Evolutionary conservation across 2,797 vertebrate species (phyloP).

Genomic region (Tenualosa ilisha): DNA sequence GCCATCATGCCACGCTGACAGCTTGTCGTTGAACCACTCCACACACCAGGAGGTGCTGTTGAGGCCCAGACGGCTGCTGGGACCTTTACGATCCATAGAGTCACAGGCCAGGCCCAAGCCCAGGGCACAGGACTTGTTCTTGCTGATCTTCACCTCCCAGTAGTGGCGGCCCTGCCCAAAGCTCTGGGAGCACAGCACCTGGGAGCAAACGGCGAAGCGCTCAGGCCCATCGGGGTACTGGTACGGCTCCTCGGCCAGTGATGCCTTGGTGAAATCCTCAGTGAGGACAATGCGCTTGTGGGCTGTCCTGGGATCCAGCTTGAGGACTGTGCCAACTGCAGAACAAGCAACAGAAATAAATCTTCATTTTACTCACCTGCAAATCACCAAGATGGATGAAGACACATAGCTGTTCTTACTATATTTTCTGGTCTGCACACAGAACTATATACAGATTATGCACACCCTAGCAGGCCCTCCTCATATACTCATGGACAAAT

Average conservation of each 20-base stretch:
- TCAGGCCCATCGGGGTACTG: conserved; percentile 64
- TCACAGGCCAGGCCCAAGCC: conserved; percentile 78
- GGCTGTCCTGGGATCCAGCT: conserved; percentile 79
- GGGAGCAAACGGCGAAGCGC: conserved; percentile 83
- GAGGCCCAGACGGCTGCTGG: conserved; percentile 85
- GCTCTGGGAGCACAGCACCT: conserved; percentile 82
- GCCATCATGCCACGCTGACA: conserved; percentile 87
- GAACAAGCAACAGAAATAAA: neutral
- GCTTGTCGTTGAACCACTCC: conserved; percentile 87
- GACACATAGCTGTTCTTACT: too few species aligned
- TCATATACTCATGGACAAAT: too few species aligned
- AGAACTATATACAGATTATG: too few species aligned
- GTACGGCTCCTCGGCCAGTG: conserved; percentile 62
- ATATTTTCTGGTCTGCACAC: too few species aligned
- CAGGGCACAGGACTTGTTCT: conserved; percentile 81
- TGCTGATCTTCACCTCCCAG: conserved; percentile 88
- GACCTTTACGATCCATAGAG: conserved; percentile 81
- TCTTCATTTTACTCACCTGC: too few species aligned
- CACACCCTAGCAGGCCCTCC: too few species aligned
- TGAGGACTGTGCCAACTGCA: conserved; percentile 55
- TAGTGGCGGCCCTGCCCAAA: conserved; percentile 85
- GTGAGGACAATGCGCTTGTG: conserved; percentile 79
- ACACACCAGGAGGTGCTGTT: conserved; percentile 89
- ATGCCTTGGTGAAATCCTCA: conserved; percentile 73
- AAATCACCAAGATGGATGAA: too few species aligned